These are phyloP conservation scores for Cheilosia variabilis DNA, from an alignment of 2,888 invertebrate species.

Conservation along the genomic window DNA sequence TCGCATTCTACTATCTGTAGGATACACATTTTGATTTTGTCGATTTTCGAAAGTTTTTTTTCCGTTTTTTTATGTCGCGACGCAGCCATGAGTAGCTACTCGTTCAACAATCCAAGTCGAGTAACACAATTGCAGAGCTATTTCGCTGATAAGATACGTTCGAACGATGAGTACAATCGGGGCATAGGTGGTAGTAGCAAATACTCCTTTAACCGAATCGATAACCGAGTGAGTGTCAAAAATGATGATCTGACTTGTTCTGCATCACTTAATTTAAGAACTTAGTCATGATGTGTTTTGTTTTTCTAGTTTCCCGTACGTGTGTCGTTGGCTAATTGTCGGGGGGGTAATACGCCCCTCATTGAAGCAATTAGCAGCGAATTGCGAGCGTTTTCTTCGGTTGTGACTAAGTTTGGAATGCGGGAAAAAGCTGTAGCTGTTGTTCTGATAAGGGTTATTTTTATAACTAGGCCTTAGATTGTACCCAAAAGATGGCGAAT, in stretches of 20 bases:
- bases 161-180: conserved; percentile 72
- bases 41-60: conserved; percentile 32
- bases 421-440: neutral
- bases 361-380: conserved; percentile 42
- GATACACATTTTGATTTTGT: conserved; percentile 8
- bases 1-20: conserved; percentile 3
- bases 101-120: conserved; percentile 68
- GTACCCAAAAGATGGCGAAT: too few species aligned
- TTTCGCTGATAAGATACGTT: conserved; percentile 75
- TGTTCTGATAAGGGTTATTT: neutral
- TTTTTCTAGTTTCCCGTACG: conserved; percentile 6
- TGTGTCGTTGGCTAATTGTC: conserved; percentile 1
- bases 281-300: conserved; percentile 9
- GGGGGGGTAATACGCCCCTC: conserved; percentile 58
- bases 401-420: conserved; percentile 9
- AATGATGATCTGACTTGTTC: neutral
- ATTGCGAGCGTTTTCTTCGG: neutral
- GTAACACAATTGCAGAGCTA: conserved; percentile 73
- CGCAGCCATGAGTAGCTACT: conserved; percentile 65
- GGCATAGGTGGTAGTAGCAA: conserved; percentile 62
- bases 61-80: conserved; percentile 17
- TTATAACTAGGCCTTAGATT: neutral
- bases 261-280: conserved; percentile 9
- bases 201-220: conserved; percentile 68
- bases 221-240: conserved; percentile 68